Evolutionary conservation across 2,888 invertebrate genomes (phyloP).

Genomic region (Sicus ferrugineus): DNA sequence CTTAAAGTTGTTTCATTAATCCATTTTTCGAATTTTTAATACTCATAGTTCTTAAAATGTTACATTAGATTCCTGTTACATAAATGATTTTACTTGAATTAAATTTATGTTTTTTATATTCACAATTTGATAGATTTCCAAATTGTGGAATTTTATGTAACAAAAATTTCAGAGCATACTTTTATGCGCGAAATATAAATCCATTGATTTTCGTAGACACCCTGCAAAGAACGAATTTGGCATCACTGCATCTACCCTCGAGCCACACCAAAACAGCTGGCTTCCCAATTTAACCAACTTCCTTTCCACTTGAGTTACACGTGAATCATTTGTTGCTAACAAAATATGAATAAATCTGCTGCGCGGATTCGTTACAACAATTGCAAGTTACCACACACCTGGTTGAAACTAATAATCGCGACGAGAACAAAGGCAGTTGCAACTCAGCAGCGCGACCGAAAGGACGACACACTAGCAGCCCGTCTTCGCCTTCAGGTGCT

Average conservation of each 20-base stretch:
- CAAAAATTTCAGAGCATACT: background rate
- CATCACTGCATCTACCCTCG: background rate
- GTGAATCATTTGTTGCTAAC: slow-evolving; percentile 6
- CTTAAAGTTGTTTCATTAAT: too few relatives aligned
- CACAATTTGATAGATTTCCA: too few relatives aligned
- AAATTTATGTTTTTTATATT: too few relatives aligned
- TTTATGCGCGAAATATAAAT: background rate
- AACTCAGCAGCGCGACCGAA: slow-evolving; percentile 18
- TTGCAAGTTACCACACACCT: slow-evolving; percentile 11
- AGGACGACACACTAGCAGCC: slow-evolving; percentile 2
- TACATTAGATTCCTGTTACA: too few relatives aligned
- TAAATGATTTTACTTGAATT: too few relatives aligned
- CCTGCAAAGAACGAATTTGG: background rate
- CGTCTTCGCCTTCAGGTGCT: background rate
- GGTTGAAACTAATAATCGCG: background rate
- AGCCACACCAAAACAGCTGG: background rate
- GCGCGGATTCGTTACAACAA: background rate
- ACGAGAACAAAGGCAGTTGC: slow-evolving; percentile 3
- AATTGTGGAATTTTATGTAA: background rate
- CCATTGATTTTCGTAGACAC: background rate
- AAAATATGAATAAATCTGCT: slow-evolving; percentile 10
- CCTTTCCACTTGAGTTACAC: too few relatives aligned
- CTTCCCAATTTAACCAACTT: too few relatives aligned
- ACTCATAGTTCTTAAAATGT: too few relatives aligned
- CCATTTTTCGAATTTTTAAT: too few relatives aligned